Conservation (phyloP, 2,888 invertebrate species). For the Pachycephus smyrnensis region DNA sequence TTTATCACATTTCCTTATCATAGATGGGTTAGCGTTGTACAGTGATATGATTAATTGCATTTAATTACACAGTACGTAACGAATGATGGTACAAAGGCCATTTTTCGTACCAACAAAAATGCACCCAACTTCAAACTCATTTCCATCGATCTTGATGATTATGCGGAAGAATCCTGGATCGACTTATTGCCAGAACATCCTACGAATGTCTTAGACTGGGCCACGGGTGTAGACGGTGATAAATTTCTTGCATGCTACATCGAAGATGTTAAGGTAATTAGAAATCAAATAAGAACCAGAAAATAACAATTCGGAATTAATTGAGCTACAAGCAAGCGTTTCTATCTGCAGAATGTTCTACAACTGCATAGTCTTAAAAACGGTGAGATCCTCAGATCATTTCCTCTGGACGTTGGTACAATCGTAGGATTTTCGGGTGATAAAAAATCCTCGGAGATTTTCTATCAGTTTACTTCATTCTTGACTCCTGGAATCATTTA, state of each 20-base stretch:
- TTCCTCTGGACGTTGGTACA: slow-evolving; percentile 89
- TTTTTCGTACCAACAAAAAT: slow-evolving; percentile 93
- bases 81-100: slow-evolving; percentile 84
- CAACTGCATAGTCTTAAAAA: slow-evolving; percentile 81
- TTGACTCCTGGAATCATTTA: slow-evolving; percentile 90
- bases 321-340: slow-evolving; percentile 18
- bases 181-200: slow-evolving; percentile 87
- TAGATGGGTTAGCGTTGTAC: background rate
- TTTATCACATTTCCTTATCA: slow-evolving; percentile 36
- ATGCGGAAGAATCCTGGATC: slow-evolving; percentile 82
- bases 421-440: slow-evolving; percentile 87
- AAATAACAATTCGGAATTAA: background rate
- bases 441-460: slow-evolving; percentile 88
- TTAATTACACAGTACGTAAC: slow-evolving; percentile 81
- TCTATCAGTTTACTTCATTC: slow-evolving; percentile 95
- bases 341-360: slow-evolving; percentile 77
- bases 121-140: slow-evolving; percentile 93
- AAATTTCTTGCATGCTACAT: slow-evolving; percentile 90
- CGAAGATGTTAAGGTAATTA: slow-evolving; percentile 89
- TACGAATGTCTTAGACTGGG: slow-evolving; percentile 92
- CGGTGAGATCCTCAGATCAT: slow-evolving; percentile 79
- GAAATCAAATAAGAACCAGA: background rate
- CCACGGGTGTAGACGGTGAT: slow-evolving; percentile 84
- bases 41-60: background rate
- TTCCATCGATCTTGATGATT: slow-evolving; percentile 82